Conservation (phyloP, 2,113 vertebrate species). For the Numida meleagris region DNA sequence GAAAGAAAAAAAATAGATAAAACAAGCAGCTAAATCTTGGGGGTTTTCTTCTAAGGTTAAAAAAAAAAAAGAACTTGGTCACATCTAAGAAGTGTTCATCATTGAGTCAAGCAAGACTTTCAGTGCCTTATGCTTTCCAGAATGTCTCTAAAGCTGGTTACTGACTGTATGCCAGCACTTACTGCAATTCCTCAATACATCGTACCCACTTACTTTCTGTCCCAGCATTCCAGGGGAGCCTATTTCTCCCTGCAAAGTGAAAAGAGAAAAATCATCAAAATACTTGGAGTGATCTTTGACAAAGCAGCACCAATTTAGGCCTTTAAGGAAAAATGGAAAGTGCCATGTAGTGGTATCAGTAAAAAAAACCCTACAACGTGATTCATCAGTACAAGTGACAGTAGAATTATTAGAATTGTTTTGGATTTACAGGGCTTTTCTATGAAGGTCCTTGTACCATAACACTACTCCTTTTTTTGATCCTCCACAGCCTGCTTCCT, state of each 20-base stretch:
- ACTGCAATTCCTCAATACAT: not conserved
- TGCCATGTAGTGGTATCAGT: accelerated
- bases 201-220: constrained; percentile 86
- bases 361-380: not conserved
- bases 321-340: not conserved
- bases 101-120: not conserved
- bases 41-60: not conserved
- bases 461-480: not conserved
- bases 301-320: not conserved
- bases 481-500: not conserved
- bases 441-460: not conserved
- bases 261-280: constrained; percentile 25
- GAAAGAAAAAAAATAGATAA: not conserved
- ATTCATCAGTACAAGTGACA: not conserved
- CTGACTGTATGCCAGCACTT: not conserved
- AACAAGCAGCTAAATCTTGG: not conserved
- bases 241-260: constrained; percentile 84
- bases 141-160: not conserved
- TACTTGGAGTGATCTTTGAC: not conserved
- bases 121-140: not conserved
- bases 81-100: not conserved
- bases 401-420: not conserved
- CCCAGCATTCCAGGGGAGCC: constrained; percentile 97
- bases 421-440: not conserved
- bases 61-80: not conserved